Conservation (phyloP, 2,113 vertebrate species). For the Apodemus sylvaticus region DNA sequence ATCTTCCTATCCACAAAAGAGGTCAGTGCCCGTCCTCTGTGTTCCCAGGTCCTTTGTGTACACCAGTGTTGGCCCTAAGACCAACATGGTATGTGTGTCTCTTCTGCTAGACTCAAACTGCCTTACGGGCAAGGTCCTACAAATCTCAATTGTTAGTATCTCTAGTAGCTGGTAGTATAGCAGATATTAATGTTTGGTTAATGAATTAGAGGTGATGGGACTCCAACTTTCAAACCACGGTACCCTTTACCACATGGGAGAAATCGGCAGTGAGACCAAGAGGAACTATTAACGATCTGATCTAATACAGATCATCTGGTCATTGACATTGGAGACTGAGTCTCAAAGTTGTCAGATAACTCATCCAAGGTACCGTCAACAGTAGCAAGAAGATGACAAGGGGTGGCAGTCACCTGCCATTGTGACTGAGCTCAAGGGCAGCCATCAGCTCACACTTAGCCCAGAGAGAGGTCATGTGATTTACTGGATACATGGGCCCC, state of each 20-base stretch:
- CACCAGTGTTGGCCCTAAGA: not conserved
- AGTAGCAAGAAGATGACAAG: not conserved
- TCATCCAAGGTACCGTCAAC: not conserved
- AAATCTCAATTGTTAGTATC: not conserved
- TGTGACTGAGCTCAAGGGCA: not conserved
- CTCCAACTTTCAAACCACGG: not conserved
- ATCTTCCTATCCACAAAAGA: not conserved
- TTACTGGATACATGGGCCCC: not conserved
- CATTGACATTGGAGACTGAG: not conserved
- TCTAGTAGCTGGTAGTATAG: not conserved
- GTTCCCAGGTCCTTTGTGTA: not conserved
- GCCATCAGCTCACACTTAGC: not conserved
- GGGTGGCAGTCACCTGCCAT: not conserved
- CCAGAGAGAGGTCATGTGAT: not conserved
- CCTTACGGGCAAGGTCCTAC: not conserved
- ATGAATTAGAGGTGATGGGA: not conserved
- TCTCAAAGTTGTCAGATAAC: not conserved
- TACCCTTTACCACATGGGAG: not conserved
- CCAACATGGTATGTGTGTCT: not conserved
- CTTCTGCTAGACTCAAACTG: slow-evolving; percentile 16
- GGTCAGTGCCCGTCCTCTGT: not conserved
- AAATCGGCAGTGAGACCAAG: not conserved
- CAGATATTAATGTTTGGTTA: not conserved
- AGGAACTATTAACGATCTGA: slow-evolving; percentile 2
- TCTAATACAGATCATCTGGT: slow-evolving; percentile 33